Evolutionary conservation across 1,140 invertebrate species (phyloP), one percentile per base, ranked within the genome.

Genomic region (Caenorhabditis tropicalis): DNA sequence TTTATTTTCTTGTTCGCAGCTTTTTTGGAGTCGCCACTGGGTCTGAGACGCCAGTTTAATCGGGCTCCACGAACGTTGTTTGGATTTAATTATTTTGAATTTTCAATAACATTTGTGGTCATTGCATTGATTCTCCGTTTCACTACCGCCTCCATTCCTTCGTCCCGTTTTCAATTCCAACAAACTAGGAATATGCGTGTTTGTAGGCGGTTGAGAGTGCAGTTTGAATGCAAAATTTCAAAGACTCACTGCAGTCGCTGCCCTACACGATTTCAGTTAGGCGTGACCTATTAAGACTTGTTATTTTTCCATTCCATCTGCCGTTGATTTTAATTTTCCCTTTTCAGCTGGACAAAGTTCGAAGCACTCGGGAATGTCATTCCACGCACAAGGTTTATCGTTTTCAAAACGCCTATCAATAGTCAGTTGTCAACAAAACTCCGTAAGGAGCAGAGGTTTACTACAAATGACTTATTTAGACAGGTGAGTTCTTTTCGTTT

Each of bases 401-500:
- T 94, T 36, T 95, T 95, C 89, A 95, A 95, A 92, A 95, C 95
- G 56, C 95, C 95, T n/a, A 90, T 95, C 16, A 93, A 92, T 88
- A 91, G 93, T 92, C 94, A 95, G 91, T 93, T 94, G 29, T 74
- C 51, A 27, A 85, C 27, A n/a, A 79, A 93, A 93, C 87, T 94
- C 93, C 87, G 92, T 92, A 80, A 91, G 92, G 19, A 74, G 86
- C 16, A 90, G 86, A 82, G 85, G 29, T 90, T 90, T 81, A 89
- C 85, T 39, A 84, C 89, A 27, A 46, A 36, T 29, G 83, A 88
- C 49, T 80, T 90, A 16, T 89, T 85, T 46, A 79, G 87, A 80
- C 82, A 82, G 70, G 89, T 90, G 21, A 82, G 85, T 79, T 79
- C 3, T 43, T 49, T 33, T 36, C n/a, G n/a, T 70, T 58, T 86